Evolutionary conservation across 2,888 invertebrate species (phyloP).

Genomic region (Bembecia ichneumoniformis): DNA sequence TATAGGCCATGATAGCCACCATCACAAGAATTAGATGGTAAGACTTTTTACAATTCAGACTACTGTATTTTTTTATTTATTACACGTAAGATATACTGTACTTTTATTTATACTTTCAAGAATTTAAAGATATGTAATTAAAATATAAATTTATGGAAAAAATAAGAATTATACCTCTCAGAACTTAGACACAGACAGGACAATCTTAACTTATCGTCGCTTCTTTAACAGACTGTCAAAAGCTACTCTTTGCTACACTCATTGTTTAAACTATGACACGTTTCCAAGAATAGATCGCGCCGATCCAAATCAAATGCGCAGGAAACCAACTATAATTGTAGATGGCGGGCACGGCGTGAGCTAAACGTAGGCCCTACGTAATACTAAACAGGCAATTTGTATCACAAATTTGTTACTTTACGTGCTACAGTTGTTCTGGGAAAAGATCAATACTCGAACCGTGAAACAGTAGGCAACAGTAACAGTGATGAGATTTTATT

Average conservation of each 20-base stretch:
- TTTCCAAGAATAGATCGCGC: conserved; percentile 56
- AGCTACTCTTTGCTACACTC: conserved; percentile 34
- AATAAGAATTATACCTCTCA: too few species aligned
- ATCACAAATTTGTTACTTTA: conserved; percentile 23
- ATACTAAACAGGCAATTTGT: conserved; percentile 53
- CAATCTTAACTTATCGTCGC: conserved; percentile 4
- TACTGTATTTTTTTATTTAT: too few species aligned
- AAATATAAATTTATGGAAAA: too few species aligned
- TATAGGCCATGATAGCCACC: too few species aligned
- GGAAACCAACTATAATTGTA: conserved; percentile 52
- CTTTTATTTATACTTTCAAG: too few species aligned
- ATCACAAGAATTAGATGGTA: too few species aligned
- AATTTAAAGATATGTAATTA: too few species aligned
- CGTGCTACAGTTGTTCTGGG: not conserved
- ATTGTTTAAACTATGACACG: conserved; percentile 62
- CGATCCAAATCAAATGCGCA: conserved; percentile 68
- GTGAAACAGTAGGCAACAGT: too few species aligned
- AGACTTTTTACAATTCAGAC: too few species aligned
- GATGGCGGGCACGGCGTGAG: conserved; percentile 34
- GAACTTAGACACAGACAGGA: not conserved
- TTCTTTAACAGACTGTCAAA: conserved; percentile 6
- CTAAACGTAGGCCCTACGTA: conserved; percentile 26
- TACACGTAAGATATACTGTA: too few species aligned
- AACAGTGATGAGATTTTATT: too few species aligned
- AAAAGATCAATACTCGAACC: not conserved